These are phyloP conservation scores for Rhynchotus rufescens DNA, from an alignment of 2,797 vertebrate species.

Conservation along the genomic window DNA sequence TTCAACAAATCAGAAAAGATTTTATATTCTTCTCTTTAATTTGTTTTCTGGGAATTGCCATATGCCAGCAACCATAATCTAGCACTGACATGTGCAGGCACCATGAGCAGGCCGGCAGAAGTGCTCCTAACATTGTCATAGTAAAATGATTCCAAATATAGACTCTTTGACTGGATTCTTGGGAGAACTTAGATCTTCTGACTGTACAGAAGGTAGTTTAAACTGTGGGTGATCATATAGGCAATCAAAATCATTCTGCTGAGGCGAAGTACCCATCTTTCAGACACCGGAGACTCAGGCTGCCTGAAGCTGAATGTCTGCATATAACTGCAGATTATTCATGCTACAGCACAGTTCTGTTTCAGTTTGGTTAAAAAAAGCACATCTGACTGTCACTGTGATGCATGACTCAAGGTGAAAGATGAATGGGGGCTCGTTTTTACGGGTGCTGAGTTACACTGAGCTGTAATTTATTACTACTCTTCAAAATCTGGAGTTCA, in stretches of 20 bases:
- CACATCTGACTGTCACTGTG: neutral
- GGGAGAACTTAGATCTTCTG: neutral
- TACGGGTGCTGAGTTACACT: neutral
- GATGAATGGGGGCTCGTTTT: neutral
- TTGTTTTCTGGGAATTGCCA: constrained; percentile 33
- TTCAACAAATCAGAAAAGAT: constrained; percentile 5
- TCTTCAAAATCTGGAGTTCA: neutral
- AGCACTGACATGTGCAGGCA: neutral
- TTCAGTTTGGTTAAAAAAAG: neutral
- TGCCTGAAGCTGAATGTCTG: neutral
- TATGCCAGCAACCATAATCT: neutral
- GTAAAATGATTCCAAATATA: accelerated
- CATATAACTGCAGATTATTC: neutral
- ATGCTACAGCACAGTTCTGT: neutral
- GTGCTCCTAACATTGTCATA: neutral
- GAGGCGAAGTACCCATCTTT: neutral
- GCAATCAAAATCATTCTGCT: neutral
- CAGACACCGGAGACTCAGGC: neutral
- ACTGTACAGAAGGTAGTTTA: neutral
- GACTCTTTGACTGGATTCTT: neutral
- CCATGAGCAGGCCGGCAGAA: neutral
- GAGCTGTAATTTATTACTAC: neutral
- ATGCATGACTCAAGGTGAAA: neutral
- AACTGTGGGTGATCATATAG: neutral
- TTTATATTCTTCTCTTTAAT: neutral